phyloP scores from a whole-genome alignment of 92 coral and sea anemone species.

The Paramuricea clavata region DNA sequence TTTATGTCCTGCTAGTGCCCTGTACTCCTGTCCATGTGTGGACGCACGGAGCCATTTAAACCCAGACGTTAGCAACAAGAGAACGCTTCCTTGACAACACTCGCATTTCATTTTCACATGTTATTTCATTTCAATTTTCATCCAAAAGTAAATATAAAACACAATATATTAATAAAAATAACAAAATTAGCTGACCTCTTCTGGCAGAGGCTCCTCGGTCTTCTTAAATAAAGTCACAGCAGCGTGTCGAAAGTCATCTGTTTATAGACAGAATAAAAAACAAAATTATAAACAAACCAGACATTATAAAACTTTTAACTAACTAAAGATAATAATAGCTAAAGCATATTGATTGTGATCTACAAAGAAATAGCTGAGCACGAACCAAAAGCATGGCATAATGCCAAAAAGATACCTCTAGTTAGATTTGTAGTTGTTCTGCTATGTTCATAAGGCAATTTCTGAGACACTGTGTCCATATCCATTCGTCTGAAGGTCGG shows the following conservation, averaged over 20 bases:
- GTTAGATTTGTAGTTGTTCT: constrained; percentile 88
- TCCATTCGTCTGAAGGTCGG: constrained; percentile 97
- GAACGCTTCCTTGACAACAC: constrained; percentile 50
- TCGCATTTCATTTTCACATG: neutral
- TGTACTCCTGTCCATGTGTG: no score
- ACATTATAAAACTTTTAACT: neutral
- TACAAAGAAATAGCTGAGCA: no score
- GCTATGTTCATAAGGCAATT: constrained; percentile 91
- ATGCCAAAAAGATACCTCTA: constrained; percentile 62
- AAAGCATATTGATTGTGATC: neutral
- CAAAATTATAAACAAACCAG: constrained; percentile 40
- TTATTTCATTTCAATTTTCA: neutral
- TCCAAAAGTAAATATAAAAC: neutral
- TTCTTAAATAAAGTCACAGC: constrained; percentile 91
- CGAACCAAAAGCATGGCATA: neutral
- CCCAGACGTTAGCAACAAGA: constrained; percentile 32
- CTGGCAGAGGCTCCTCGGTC: constrained; percentile 85
- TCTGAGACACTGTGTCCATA: constrained; percentile 95
- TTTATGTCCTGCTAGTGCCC: no score
- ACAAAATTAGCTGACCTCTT: constrained; percentile 76
- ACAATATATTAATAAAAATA: neutral
- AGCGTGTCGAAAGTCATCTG: constrained; percentile 90
- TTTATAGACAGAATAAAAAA: neutral
- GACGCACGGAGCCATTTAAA: no score
- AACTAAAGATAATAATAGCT: neutral